Evolutionary conservation across 2,888 invertebrate genomes (phyloP), one percentile per base, ranked within the genome.

Genomic region (Pachymerium ferrugineum): DNA sequence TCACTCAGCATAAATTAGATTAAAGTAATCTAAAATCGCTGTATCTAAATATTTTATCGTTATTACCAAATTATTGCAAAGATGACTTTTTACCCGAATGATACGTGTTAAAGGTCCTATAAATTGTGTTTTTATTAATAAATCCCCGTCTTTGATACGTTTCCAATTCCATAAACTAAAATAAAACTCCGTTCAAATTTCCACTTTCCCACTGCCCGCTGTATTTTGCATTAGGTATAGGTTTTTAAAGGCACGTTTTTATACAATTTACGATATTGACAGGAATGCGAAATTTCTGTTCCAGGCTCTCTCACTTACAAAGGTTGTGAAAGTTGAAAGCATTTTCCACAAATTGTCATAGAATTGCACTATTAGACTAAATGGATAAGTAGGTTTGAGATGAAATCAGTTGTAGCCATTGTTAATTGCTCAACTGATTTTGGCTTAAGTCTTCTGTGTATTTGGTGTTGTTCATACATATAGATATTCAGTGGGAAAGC

Each of bases 271-370:
- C 28, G n/a, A n/a, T 28, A 62, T 62, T 47, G 25, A 62, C n/a
- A 14, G 12, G 10, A 25, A 25, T 62, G 28, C 12, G 2, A 25
- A 25, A 25, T 8, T 62, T 62, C 62, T 62, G 25, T 62, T 28
- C 5, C 28, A 62, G 28, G 62, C 62, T 62, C 28, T 62, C 62
- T 62, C 62, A 62, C 62, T 62, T 62, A 62, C n/a, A 62, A 62
- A 16, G 62, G 62, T 62, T 62, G 62, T 62, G 62, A 62, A 62
- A 62, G 62, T 62, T 62, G 62, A 62, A 62, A 62, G 28, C 62
- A 62, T 62, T 62, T n/a, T 62, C 62, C 62, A 62, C 62, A 62
- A 62, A 62, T 62, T 62, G 62, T 62, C 62, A 62, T 62, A 62
- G 62, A 62, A 28, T 62, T 62, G 62, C 62, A 62, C 62, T 62